Evolutionary conservation across 2,888 invertebrate species (phyloP), one percentile per base, ranked within the genome.

Genomic region (Heliconius erato): DNA sequence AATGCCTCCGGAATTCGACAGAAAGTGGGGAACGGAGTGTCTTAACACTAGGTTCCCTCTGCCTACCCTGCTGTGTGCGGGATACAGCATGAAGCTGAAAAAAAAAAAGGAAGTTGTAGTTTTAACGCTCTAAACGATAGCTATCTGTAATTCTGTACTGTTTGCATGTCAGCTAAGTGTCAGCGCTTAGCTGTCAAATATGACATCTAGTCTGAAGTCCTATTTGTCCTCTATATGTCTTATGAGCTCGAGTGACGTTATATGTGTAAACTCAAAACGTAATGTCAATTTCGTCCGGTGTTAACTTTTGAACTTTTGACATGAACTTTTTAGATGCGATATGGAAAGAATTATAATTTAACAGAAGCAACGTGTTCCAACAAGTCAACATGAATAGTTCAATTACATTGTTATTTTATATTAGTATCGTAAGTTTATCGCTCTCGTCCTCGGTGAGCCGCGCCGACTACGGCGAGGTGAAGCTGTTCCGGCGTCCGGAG

Each of bases 401-500:
- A 77, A 49, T 65, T 74, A 28, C 19, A n/a, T 28, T 54, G 28
- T 35, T 79, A 28, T 49, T 72, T 85, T 69, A 40, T 85, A 80
- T 84, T 63, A 72, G 74, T 71, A 59, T 78, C 23, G 32, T 68
- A 59, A 82, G 68, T 63, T 84, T 81, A 76, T 83, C 65, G 44
- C 40, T 80, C 72, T 76, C 83, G 28, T 86, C 87, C 32, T 84
- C 87, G 40, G 88, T 87, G 74, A 81, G 86, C 76, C 84, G 85
- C n/a, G 82, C 59, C 16, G 87, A 87, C 40, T 85, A 84, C 80
- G 87, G 86, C 44, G 89, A 88, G 71, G 84, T 89, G 76, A 86
- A 84, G 72, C 77, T 89, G 80, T 88, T 90, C 84, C 83, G 81
- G 82, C 83, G 85, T 83, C 88, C 91, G 84, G 90, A 87, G 44